Evolutionary conservation across 2,113 vertebrate genomes (phyloP), one percentile per base, ranked within the genome.

Genomic region (Mandrillus leucophaeus): DNA sequence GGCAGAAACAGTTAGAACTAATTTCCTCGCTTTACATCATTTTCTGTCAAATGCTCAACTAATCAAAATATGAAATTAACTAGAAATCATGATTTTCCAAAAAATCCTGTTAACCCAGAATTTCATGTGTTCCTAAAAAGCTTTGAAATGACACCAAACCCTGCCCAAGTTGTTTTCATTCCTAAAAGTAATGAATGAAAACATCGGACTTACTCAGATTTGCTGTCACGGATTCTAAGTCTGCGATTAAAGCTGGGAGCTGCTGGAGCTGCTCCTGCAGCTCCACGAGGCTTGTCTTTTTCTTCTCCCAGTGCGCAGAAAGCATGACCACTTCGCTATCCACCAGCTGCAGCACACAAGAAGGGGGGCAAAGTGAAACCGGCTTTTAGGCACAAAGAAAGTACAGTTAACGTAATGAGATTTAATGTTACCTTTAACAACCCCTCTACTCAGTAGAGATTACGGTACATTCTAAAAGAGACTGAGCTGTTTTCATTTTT

Each of bases 301-400:
- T 99, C 96, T 98, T 99, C 97, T 99, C 99, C 99, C 99, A 99
- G 48, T 99, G 99, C 0, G 99, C 99, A 2, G 99, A 99, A 9
- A 99, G 99, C 99, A 99, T 99, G 79, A 99, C 99, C 88, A 99
- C 99, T 97, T 99, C 99, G 12, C 99, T 99, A 90, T 99, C 99
- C 40, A 99, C 99, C 66, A 98, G 98, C 99, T 99, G 97, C 70
- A 98, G 98, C 55, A 97, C 79, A 17, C 85, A 84, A 13, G 30
- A 45, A 52, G 64, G 6, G 1, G 25, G 32, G 9, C 1, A 16
- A 32, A 83, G 84, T 20, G 30, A 79, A 73, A n/a, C 10, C 66
- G 35, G 38, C 45, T 23, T 66, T 79, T 8, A 96, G 61, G n/a
- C 23, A 86, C 25, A 72, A 40, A 93, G 82, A 70, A 45, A 86